Evolutionary conservation across 2,113 vertebrate species (phyloP), one percentile per base, ranked within the genome.

Genomic region (Hemibagrus wyckioides): DNA sequence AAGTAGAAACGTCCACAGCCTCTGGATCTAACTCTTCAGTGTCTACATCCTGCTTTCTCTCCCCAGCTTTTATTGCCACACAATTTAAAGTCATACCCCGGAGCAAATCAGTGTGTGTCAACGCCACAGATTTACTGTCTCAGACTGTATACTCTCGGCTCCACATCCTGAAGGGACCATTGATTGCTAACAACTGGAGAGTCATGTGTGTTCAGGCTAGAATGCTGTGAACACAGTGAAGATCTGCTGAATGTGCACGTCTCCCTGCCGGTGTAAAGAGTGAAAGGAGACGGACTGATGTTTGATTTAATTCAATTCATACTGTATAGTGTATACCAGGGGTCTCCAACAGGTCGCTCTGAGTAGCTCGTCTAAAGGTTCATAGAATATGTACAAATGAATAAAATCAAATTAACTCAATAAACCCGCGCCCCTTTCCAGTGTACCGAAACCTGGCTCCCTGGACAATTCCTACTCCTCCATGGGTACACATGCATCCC

Each of bases 31-130:
- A 75, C 39, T 48, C 71, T 48, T 75, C 11, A 75, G 23, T 44
- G 11, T 41, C 10, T 44, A 28, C 39, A 48, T 23, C 23, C 13
- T 75, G 39, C 23, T 44, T 44, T 44, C 23, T 75, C 41, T 48
- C 23, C 5, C 23, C 23, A 48, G 6, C 11, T 75, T 75, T 75
- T 75, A 48, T 44, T 75, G 25, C 44, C 69, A 71, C 69, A 41
- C 36, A 71, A 41, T 71, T 25, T 41, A 41, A 71, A 39, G 36
- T 23, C 36, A 71, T 41, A 71, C 71, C 71, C 69, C 28, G 23
- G 71, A 75, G 69, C 23, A 61, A 73, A 77, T 85, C 17, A 48
- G 71, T 85, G 63, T 80, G 33, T 48, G 67, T 75, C 50, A 14
- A 17, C 50, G 67, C 39, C 80, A 86, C 59, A 33, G 57, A 67